Base-by-base conservation (phyloP, 2,797 vertebrate genomes). In the Pyrocephalus nanus region DNA sequence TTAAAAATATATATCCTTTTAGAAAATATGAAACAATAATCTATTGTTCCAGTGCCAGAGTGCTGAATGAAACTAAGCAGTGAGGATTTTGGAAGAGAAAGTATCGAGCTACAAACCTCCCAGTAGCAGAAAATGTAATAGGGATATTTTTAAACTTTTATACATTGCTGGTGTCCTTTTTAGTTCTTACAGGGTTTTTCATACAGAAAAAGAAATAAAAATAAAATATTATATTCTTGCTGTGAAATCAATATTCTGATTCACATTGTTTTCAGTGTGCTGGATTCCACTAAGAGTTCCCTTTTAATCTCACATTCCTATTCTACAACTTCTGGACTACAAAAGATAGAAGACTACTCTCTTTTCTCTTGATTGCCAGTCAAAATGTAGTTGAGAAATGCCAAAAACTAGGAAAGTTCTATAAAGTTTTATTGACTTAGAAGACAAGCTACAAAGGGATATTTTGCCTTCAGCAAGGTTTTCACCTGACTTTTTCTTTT, bases 21-120 rank as follows among this genome's bases (percentile, higher is more conserved):
- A 48, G 81, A 89, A 96, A 97, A 91, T 15, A 58, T 60, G 64
- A 96, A 94, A 43, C 29, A 92, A 81, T 76, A 95, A 42, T 43
- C 57, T 95, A 79, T 48, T 58, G 27, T 38, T 45, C 29, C 67
- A 81, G 2, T 77, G 47, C 38, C 71, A 65, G 85, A 95, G 64
- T 53, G 40, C 61, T 93, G 84, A 95, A 92, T 73, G 73, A 93
- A 86, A 84, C 3, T 53, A 78, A 80, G 34, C 20, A 22, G 48
- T 45, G 92, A 95, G 6, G 8, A 88, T 86, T 92, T 72, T 88
- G 32, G 53, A 87, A 93, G 76, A 86, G 32, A 64, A 36, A 60
- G 13, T 45, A 73, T 38, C 66, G 78, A 88, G 25, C 66, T 32
- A 47, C 9, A 88, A 93, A 74, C 15, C 4, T 85, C n/a, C 20